Base-by-base conservation (phyloP, 2,797 vertebrate genomes). In the Pangasius larnaudii region DNA sequence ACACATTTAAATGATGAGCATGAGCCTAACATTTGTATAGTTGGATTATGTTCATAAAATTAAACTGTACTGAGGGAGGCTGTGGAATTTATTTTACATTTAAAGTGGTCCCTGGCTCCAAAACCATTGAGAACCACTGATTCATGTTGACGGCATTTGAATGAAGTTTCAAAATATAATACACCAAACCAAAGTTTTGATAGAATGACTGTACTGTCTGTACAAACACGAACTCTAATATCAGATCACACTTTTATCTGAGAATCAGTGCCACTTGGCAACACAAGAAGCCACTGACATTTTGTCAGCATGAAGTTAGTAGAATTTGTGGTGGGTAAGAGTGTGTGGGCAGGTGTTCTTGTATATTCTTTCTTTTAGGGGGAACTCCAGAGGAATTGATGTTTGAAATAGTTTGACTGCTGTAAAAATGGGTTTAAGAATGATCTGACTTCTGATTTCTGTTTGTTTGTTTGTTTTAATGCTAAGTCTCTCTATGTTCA, bases 341-440 rank as follows among this genome's bases (percentile, higher is more conserved):
- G 19, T 36, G 56, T 36, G 36, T 36, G 36, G 49, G 81, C 77
- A 27, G 85, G 75, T 65, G 42, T 83, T 65, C 84, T 74, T 84
- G 49, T 65, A 51, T 59, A 36, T 65, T 69, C 81, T 65, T 86
- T 85, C 72, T 59, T 30, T 86, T 14, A 7, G 19, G 58, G 89
- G 89, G 89, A 91, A 92, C 88, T 87, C 91, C 84, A 87, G 49
- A 51, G 88, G 89, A 88, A 39, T 49, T 4, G 89, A 91, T 91
- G 87, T 92, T 39, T 61, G 19, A 91, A 93, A 91, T 90, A 89
- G 89, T 87, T 89, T 93, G 92, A 93, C 89, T 89, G 93, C 93
- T 92, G 84, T 86, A 91, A 42, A 89, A 86, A 56, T n/a, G 61
- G 89, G 83, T 87, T 22, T 63, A 72, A 49, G 65, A 5, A 83